Conservation (phyloP, 30 jellyfish, hydroid and myxozoan species). For the Hydractinia echinata region DNA sequence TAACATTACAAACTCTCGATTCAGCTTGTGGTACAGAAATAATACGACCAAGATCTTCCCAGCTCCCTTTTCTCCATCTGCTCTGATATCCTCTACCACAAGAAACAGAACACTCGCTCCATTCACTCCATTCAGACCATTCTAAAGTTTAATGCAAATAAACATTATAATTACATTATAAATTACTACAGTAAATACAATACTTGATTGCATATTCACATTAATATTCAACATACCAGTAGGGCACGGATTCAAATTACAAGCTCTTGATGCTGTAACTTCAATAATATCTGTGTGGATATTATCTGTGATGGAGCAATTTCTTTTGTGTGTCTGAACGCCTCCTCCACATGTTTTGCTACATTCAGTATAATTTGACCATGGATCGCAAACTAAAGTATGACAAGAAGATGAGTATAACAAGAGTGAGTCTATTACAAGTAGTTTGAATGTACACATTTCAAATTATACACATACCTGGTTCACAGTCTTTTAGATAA, state of each 20-base stretch:
- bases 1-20: constrained; percentile 47
- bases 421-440: no score
- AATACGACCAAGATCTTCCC: constrained; percentile 48
- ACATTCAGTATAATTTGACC: constrained; percentile 89
- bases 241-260: constrained; percentile 73
- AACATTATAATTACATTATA: neutral
- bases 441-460: neutral
- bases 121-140: constrained; percentile 64
- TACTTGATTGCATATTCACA: neutral
- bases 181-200: neutral
- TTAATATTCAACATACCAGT: constrained; percentile 31
- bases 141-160: constrained; percentile 13
- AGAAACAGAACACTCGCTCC: constrained; percentile 76
- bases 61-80: constrained; percentile 61
- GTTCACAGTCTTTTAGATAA: constrained; percentile 80
- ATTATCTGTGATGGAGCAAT: constrained; percentile 46
- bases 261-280: constrained; percentile 38
- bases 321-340: constrained; percentile 61
- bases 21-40: constrained; percentile 55
- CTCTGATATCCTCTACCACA: constrained; percentile 92
- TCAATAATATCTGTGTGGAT: constrained; percentile 22
- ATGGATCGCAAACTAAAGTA: constrained; percentile 65
- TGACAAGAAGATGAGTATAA: no score
- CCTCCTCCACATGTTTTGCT: constrained; percentile 98
- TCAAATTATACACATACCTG: constrained; percentile 39